Evolutionary conservation across 2,797 vertebrate species (phyloP), one percentile per base, ranked within the genome.

Genomic region (Falco concolor): DNA sequence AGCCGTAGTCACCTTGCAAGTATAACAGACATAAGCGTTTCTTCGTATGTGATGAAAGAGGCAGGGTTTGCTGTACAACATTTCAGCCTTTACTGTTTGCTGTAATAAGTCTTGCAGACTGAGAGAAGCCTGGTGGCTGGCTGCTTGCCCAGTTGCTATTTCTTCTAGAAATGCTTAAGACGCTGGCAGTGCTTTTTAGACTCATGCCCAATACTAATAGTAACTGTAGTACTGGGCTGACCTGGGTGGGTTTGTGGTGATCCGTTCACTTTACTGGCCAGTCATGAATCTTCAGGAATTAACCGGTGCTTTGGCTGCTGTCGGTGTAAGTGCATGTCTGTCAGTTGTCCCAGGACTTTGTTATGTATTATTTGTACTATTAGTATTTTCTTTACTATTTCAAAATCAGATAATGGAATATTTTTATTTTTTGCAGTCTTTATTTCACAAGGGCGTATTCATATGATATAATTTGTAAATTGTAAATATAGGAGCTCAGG

Each of bases 121-220:
- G 52, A 22, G 67, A 96, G 92, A 59, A 81, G 82, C 88, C 88
- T 94, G 84, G 54, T 80, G 89, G 45, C 92, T 97, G 97, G 96
- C 94, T 96, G 50, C 89, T 88, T 96, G 96, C 97, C 97, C 95
- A 87, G 96, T 84, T 49, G 65, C 91, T 95, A 30, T 38, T 97
- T 95, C 96, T 94, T 97, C 94, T 96, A 96, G 94, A 97, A 97
- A 90, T 90, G 65, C 87, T 80, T 63, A 80, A 89, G 95, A 85
- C 56, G 80, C 83, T 70, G 91, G 89, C 88, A 92, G 13, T 53
- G 59, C 91, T 94, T 87, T 81, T 86, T n/a, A 24, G 2, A 52
- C 54, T 91, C 61, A 8, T 95, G 69, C 50, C 60, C 73, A 86
- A 5, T 45, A 49, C 70, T 36, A 68, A 67, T 16, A 84, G 60